phyloP scores from a whole-genome alignment of 2,888 invertebrate species.

The Tanytarsus gracilentus region DNA sequence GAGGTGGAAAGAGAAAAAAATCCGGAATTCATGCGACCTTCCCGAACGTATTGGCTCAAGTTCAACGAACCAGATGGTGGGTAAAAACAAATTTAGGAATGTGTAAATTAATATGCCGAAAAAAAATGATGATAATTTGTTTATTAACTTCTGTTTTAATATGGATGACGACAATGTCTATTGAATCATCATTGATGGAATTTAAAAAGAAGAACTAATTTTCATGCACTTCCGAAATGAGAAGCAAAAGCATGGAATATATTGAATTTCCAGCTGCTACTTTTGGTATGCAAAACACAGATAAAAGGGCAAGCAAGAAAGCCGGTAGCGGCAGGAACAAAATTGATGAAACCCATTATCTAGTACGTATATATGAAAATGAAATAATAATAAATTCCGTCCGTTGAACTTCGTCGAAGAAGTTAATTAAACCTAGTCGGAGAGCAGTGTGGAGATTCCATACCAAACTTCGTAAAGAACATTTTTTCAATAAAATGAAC shows the following conservation, averaged over 20 bases:
- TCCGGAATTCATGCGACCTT: not conserved
- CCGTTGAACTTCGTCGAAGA: conserved; percentile 21
- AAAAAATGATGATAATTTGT: too few relatives aligned
- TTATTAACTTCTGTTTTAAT: too few relatives aligned
- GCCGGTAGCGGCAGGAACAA: not conserved
- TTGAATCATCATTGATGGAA: too few relatives aligned
- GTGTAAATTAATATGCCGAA: conserved; percentile 10
- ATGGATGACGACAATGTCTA: too few relatives aligned
- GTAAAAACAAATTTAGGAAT: conserved; percentile 5
- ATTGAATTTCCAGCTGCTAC: too few relatives aligned
- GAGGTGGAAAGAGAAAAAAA: not conserved
- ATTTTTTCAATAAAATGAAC: conserved; percentile 21
- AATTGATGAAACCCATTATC: not conserved
- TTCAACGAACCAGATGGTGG: not conserved
- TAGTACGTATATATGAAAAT: conserved; percentile 11
- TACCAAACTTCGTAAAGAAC: conserved; percentile 10
- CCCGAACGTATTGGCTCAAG: not conserved
- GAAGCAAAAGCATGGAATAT: too few relatives aligned
- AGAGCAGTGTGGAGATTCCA: not conserved
- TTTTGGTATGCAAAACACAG: too few relatives aligned
- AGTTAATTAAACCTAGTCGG: conserved; percentile 27
- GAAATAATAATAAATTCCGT: conserved; percentile 26
- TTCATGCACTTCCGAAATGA: too few relatives aligned
- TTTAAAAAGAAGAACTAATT: too few relatives aligned
- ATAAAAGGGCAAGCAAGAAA: not conserved